Evolutionary conservation across 2,888 invertebrate species (phyloP), one percentile per base, ranked within the genome.

Genomic region (Iselma pallidipennis): DNA sequence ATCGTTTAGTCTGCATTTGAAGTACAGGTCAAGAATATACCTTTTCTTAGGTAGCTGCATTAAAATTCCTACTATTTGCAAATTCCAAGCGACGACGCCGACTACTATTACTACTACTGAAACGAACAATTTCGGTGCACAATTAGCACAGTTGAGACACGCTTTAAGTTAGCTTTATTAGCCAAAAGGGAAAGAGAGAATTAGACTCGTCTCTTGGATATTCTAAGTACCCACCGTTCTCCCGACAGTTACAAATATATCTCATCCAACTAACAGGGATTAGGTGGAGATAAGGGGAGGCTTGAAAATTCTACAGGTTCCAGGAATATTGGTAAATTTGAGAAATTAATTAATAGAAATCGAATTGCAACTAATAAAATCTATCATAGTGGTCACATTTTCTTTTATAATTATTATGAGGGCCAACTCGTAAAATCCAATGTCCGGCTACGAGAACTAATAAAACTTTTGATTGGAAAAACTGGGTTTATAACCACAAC

Each of bases 91-190:
- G n/a, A n/a, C n/a, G 12, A 45, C 23, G 10, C 10, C 9, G 42
- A 19, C 9, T 12, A 37, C 37, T 2, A 45, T 5, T 7, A 45
- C 21, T 45, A 45, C 45, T n/a, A 42, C 37, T 16, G n/a, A 37
- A 63, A 59, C 57, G 60, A 61, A 57, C 63, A 55, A 61, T 55
- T 37, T 60, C 55, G 45, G 58, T 63, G 67, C 68, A 45, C 45
- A 67, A 70, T 70, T 70, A 70, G 70, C 66, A 67, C 65, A 57
- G 52, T 65, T 70, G 61, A 64, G 67, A 70, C 70, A 67, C 68
- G 66, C 65, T 66, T 45, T 63, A 65, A 69, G 68, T 72, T 71
- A 69, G 70, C 71, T 73, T 73, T 73, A 72, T 73, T 70, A 68
- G 67, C 71, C 57, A 54, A 66, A 69, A 21, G 12, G 9, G 45